phyloP scores from a whole-genome alignment of 2,888 invertebrate species.

The Priocnemis perturbator region DNA sequence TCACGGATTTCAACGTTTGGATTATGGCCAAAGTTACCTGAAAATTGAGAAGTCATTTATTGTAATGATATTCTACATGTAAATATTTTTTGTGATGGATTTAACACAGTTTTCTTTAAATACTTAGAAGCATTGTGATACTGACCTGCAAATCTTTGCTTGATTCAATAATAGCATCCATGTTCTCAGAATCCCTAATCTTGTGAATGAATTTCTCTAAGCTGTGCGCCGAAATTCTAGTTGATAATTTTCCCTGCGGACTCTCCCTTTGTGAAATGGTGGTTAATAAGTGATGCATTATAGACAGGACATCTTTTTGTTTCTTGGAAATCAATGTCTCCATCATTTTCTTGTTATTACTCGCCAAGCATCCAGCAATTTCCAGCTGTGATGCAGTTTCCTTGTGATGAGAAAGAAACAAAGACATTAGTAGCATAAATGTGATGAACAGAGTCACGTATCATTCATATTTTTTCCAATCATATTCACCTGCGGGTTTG shows the following conservation, averaged over 20 bases:
- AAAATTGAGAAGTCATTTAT: slow-evolving; percentile 8
- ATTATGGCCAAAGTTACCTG: slow-evolving; percentile 77
- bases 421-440: too few species aligned
- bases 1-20: slow-evolving; percentile 79
- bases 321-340: slow-evolving; percentile 66
- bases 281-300: slow-evolving; percentile 64
- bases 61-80: background rate
- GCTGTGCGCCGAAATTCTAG: slow-evolving; percentile 71
- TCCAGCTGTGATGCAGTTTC: slow-evolving; percentile 57
- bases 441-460: too few species aligned
- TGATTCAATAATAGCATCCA: slow-evolving; percentile 53
- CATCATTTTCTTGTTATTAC: slow-evolving; percentile 57
- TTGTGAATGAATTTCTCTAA: slow-evolving; percentile 70
- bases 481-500: slow-evolving; percentile 10
- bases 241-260: slow-evolving; percentile 63
- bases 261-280: slow-evolving; percentile 62
- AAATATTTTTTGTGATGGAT: too few species aligned
- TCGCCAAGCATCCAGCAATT: slow-evolving; percentile 71
- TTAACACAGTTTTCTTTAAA: slow-evolving; percentile 2
- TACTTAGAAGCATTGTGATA: background rate
- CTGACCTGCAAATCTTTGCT: slow-evolving; percentile 69
- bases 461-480: too few species aligned
- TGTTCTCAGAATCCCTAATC: slow-evolving; percentile 59
- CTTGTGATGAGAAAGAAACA: slow-evolving; percentile 53
- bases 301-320: slow-evolving; percentile 65